Conservation (phyloP, 2,113 vertebrate genomes). For the Uria lomvia region DNA sequence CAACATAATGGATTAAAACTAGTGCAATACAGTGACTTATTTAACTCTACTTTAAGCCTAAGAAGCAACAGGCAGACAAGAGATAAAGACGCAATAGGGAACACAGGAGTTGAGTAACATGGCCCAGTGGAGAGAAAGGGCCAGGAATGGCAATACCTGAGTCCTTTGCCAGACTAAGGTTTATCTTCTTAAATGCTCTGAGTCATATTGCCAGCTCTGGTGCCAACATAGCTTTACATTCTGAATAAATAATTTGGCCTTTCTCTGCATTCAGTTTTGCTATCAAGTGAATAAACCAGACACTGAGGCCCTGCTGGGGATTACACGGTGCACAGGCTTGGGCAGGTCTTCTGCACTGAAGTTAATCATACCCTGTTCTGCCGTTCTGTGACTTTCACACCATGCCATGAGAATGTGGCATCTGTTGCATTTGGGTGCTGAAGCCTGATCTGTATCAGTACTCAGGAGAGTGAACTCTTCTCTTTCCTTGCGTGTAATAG, state of each 20-base stretch:
- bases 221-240: background rate
- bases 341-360: background rate
- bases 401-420: background rate
- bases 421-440: background rate
- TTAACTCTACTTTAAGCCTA: background rate
- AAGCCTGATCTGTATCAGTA: background rate
- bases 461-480: background rate
- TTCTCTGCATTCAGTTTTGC: background rate
- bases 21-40: background rate
- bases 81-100: background rate
- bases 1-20: background rate
- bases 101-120: background rate
- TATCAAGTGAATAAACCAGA: background rate
- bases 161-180: background rate
- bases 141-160: background rate
- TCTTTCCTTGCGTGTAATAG: background rate
- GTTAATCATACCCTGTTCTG: background rate
- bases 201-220: background rate
- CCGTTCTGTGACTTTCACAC: background rate
- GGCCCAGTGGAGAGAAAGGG: background rate
- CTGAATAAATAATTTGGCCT: background rate
- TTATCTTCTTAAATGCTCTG: background rate
- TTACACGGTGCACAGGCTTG: background rate
- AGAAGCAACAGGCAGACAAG: background rate
- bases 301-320: background rate